Percentiles rank a stretch among this genome's conserved stretches.
Evolutionary conservation across 2,888 invertebrate species (phyloP).

Genomic region (Eilema depressum): DNA sequence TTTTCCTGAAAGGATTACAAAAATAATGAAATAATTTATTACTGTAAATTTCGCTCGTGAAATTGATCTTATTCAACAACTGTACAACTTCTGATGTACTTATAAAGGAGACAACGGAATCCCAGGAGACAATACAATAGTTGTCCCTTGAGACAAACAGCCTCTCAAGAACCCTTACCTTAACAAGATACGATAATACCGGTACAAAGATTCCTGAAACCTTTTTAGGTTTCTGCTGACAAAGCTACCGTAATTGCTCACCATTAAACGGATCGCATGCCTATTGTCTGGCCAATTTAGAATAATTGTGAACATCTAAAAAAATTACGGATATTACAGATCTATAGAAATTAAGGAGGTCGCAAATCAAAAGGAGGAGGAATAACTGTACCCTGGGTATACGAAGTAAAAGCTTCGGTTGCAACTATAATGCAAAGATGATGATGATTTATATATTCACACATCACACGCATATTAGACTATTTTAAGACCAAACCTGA

Average conservation of each 20-base stretch:
- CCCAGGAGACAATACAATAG: not conserved
- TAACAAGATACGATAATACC: not conserved
- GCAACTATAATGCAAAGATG: too few species aligned
- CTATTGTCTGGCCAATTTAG: not conserved
- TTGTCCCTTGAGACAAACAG: not conserved
- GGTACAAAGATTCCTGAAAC: not conserved
- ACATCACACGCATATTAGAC: too few species aligned
- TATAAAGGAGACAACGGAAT: too few species aligned
- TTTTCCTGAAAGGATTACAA: too few species aligned
- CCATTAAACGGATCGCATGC: not conserved
- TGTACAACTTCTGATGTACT: too few species aligned
- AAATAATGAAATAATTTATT: too few species aligned
- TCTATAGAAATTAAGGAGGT: not conserved
- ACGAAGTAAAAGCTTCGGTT: too few species aligned
- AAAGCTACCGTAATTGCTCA: not conserved
- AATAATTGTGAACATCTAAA: not conserved
- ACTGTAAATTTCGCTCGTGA: too few species aligned
- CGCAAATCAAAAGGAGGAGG: not conserved
- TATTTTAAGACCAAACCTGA: not conserved
- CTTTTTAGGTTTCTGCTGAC: not conserved
- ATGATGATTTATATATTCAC: too few species aligned
- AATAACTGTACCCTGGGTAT: not conserved
- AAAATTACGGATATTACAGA: not conserved
- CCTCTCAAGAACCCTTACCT: not conserved
- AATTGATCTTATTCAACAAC: not conserved